Evolutionary conservation across 2,888 invertebrate genomes (phyloP).

Genomic region (Cosmorhoe ocellata): DNA sequence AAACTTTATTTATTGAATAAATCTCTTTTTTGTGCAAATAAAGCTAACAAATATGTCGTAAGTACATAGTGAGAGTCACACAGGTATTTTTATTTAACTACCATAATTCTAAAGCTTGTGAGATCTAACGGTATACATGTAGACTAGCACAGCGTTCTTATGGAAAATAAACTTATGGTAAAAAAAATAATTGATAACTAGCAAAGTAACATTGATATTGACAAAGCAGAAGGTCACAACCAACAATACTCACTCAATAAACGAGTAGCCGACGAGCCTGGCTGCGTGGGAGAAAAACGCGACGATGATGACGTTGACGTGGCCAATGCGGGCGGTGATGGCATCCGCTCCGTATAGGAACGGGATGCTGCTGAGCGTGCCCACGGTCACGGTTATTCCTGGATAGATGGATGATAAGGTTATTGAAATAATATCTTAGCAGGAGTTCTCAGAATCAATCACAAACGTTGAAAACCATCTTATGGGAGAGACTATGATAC

Average conservation of each 20-base stretch:
- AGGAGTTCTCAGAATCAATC: not conserved
- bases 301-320: conserved; percentile 91
- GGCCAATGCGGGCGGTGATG: conserved; percentile 90
- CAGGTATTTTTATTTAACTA: too few species aligned
- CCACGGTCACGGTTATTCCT: conserved; percentile 93
- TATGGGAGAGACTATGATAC: too few species aligned
- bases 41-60: not conserved
- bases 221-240: conserved; percentile 17
- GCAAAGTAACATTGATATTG: conserved; percentile 10
- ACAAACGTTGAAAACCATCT: too few species aligned
- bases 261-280: conserved; percentile 91
- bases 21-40: conserved; percentile 17
- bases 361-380: conserved; percentile 91
- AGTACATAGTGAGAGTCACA: too few species aligned
- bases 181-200: too few species aligned
- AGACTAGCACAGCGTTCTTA: not conserved
- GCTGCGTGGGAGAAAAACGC: conserved; percentile 93
- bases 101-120: too few species aligned
- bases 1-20: conserved; percentile 32
- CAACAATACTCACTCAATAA: conserved; percentile 87
- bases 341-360: conserved; percentile 92
- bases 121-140: too few species aligned
- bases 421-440: conserved; percentile 6
- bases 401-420: conserved; percentile 42
- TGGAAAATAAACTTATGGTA: too few species aligned